Conservation (phyloP, 2,113 vertebrate genomes). For the Phalacrocorax carbo region DNA sequence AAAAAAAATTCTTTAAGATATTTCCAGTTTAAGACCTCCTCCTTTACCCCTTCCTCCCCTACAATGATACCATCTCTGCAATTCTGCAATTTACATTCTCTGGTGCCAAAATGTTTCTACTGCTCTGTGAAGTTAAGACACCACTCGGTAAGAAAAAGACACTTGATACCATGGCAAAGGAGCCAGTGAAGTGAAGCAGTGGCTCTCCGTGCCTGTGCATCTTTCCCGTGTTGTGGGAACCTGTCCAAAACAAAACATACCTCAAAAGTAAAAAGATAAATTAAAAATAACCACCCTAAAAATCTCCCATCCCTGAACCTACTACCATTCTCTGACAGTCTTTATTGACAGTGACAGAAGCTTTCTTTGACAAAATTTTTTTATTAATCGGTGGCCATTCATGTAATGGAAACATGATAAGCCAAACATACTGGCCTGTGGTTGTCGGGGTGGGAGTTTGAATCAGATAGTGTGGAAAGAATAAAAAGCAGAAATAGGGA, state of each 20-base stretch:
- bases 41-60: not conserved
- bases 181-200: not conserved
- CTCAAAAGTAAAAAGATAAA: not conserved
- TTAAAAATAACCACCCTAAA: not conserved
- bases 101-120: not conserved
- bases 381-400: conserved; percentile 54
- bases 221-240: not conserved
- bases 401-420: not conserved
- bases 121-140: not conserved
- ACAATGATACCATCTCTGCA: not conserved
- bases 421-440: conserved; percentile 1
- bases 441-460: not conserved
- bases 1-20: not conserved
- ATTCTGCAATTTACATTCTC: not conserved
- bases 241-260: not conserved
- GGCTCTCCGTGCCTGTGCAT: not conserved
- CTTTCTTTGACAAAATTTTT: conserved; percentile 33
- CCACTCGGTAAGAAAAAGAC: not conserved
- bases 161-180: not conserved
- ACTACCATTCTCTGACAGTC: not conserved
- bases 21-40: not conserved
- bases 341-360: conserved; percentile 41
- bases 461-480: not conserved
- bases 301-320: not conserved
- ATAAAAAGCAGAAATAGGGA: not conserved